Conservation (phyloP, 2,888 invertebrate genomes). For the Netelia fuscicornis region DNA sequence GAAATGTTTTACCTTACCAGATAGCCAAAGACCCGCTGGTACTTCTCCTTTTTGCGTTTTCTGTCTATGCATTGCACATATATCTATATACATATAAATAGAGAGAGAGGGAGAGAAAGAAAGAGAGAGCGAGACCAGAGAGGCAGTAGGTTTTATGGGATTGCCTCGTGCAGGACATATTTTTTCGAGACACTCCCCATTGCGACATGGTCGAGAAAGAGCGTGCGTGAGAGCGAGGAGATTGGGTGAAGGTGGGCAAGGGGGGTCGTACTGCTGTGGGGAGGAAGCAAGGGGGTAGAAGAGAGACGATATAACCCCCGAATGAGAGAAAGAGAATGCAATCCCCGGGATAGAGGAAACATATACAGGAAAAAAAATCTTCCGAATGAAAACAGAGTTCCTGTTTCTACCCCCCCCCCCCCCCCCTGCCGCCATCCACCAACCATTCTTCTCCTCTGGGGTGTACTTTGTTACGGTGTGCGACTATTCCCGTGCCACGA, state of each 20-base stretch:
- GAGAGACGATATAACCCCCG: neutral
- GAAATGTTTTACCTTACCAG: constrained; percentile 59
- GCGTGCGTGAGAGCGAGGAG: neutral
- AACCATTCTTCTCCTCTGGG: constrained; percentile 11
- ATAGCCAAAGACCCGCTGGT: constrained; percentile 13
- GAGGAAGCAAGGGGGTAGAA: neutral
- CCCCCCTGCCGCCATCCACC: neutral
- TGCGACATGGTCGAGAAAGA: neutral
- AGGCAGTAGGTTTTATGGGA: constrained; percentile 56
- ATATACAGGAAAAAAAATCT: constrained; percentile 31
- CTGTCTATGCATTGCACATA: neutral
- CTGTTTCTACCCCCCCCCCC: constrained; percentile 23
- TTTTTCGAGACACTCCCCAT: constrained; percentile 37
- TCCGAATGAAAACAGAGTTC: constrained; percentile 47
- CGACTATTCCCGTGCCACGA: neutral
- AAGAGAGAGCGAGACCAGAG: neutral
- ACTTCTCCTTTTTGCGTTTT: constrained; percentile 30
- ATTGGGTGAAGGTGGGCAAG: neutral
- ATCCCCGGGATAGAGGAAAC: constrained; percentile 17
- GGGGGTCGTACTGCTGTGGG: neutral
- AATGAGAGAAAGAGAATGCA: constrained; percentile 5
- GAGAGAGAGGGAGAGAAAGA: neutral
- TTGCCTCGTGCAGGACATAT: constrained; percentile 60
- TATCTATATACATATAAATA: neutral
- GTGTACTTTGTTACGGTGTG: constrained; percentile 39